A percentile compares a stretch with the other conserved stretches of the same genome.
Conservation (phyloP, 2,113 vertebrate species). For the Oryzias melastigma region DNA sequence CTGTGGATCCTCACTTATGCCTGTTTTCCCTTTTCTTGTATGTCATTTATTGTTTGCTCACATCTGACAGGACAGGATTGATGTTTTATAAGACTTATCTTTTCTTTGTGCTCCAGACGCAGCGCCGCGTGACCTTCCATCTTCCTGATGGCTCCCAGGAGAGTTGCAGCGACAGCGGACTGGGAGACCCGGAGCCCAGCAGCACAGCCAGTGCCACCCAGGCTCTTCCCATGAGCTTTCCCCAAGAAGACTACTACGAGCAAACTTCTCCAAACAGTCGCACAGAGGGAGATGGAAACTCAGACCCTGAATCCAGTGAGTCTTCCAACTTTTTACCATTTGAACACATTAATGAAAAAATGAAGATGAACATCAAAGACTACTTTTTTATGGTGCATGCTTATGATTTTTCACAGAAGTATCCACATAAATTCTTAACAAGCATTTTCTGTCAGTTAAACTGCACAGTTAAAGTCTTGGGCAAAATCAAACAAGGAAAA, state of each 20-base stretch:
- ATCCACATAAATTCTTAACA: conserved; percentile 28
- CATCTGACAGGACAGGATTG: neutral
- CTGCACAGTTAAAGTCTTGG: neutral
- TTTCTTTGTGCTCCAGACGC: conserved; percentile 75
- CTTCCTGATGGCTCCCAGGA: conserved; percentile 95
- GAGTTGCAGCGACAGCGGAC: conserved; percentile 90
- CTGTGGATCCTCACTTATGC: neutral
- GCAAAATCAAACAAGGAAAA: too few relatives aligned
- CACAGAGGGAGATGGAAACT: conserved; percentile 96
- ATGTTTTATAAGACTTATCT: conserved; percentile 9
- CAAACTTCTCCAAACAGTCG: conserved; percentile 90
- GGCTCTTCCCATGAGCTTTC: conserved; percentile 86
- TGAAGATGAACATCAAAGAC: too few relatives aligned
- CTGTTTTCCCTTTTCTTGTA: neutral
- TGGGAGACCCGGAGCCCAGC: conserved; percentile 83
- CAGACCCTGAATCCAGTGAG: conserved; percentile 98
- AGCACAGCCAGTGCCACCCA: conserved; percentile 80
- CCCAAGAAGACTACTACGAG: conserved; percentile 91
- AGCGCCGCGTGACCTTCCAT: conserved; percentile 95
- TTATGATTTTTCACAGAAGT: conserved; percentile 9
- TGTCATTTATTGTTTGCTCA: neutral
- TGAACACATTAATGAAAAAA: neutral
- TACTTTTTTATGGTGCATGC: too few relatives aligned
- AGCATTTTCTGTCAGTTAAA: conserved; percentile 1
- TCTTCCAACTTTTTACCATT: conserved; percentile 37